Conservation (phyloP, 2,113 vertebrate genomes). For the Silurus asotus region DNA sequence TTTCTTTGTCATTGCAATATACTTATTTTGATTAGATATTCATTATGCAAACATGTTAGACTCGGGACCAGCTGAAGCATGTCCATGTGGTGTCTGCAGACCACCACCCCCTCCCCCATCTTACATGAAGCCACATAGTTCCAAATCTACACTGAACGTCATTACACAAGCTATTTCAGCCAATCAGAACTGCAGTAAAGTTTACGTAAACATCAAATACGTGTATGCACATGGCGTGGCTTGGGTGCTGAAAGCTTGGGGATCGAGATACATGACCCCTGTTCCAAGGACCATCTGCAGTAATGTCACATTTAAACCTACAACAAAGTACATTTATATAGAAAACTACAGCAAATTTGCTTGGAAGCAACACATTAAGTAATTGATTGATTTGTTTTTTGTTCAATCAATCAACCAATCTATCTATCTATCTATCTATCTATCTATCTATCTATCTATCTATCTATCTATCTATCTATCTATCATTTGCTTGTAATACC, state of each 20-base stretch:
- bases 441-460: not conserved
- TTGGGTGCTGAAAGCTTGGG: constrained; percentile 62
- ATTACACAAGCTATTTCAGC: constrained; percentile 44
- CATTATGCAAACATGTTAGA: not conserved
- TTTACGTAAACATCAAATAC: constrained; percentile 66
- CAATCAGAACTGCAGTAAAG: constrained; percentile 52
- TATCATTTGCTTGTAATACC: not conserved
- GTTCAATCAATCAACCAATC: not conserved
- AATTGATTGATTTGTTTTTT: no score
- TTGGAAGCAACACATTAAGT: not conserved
- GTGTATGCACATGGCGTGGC: constrained; percentile 67
- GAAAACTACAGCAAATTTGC: not conserved
- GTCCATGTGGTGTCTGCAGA: not conserved
- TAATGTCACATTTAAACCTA: not conserved
- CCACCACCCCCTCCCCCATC: not conserved
- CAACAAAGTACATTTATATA: no score
- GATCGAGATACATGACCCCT: not conserved
- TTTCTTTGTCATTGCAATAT: not conserved
- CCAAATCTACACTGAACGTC: constrained; percentile 46
- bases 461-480: not conserved
- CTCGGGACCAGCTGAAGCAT: not conserved
- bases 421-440: not conserved
- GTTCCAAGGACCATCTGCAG: not conserved
- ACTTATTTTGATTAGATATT: not conserved
- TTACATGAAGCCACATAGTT: not conserved